phyloP scores from a whole-genome alignment of 2,113 vertebrate species.

The Oxyura jamaicensis region DNA sequence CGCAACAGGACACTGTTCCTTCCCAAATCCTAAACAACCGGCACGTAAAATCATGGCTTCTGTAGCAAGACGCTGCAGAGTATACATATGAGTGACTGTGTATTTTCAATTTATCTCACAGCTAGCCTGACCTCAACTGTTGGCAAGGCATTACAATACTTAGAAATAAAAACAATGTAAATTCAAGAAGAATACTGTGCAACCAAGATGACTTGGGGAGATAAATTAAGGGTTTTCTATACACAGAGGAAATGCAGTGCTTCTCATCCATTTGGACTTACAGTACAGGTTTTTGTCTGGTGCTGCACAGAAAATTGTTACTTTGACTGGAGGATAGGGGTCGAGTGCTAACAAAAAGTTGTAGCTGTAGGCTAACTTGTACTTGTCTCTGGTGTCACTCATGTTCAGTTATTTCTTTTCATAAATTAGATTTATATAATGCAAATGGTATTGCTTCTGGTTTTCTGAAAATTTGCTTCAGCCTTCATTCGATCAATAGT shows the following conservation, averaged over 20 bases:
- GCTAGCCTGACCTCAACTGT: background rate
- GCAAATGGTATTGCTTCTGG: background rate
- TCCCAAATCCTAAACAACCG: background rate
- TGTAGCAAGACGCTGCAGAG: background rate
- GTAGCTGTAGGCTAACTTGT: background rate
- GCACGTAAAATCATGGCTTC: background rate
- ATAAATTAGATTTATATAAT: background rate
- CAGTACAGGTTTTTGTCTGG: background rate
- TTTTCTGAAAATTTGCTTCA: background rate
- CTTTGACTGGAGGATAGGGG: background rate
- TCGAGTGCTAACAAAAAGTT: background rate
- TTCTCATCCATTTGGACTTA: background rate
- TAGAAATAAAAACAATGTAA: background rate
- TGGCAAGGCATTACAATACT: background rate
- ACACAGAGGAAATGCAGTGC: fast-evolving
- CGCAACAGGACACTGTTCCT: background rate
- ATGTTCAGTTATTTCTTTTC: background rate
- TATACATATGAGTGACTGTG: background rate
- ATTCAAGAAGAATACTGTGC: background rate
- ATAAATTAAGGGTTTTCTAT: background rate
- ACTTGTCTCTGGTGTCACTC: background rate
- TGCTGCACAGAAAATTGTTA: background rate
- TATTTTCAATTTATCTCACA: background rate
- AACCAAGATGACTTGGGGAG: background rate
- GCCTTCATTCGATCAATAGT: background rate